A percentile compares a stretch with the other conserved stretches of the same genome.
These are phyloP conservation scores for Zaprionus ornatus DNA, from an alignment of 1,140 invertebrate genomes.

Conservation along the genomic window DNA sequence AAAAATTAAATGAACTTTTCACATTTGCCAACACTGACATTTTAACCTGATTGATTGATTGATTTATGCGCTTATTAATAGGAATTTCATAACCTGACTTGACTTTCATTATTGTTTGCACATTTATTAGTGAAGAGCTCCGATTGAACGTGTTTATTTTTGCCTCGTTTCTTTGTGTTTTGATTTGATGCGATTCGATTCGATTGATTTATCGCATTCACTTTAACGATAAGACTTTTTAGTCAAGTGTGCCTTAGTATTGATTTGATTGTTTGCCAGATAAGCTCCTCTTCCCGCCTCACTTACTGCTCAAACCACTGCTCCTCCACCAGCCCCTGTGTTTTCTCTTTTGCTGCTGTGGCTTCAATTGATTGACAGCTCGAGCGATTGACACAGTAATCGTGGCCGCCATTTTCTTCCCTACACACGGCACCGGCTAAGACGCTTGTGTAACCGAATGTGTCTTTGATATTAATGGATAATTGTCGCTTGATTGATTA, in stretches of 20 bases:
- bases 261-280: slow-evolving; percentile 58
- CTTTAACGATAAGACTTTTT: slow-evolving; percentile 52
- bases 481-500: not conserved
- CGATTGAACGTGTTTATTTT: slow-evolving; percentile 17
- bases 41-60: slow-evolving; percentile 9
- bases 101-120: slow-evolving; percentile 48
- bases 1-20: not conserved
- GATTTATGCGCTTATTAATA: slow-evolving; percentile 1
- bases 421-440: not conserved
- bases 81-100: slow-evolving; percentile 23
- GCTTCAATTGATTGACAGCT: slow-evolving; percentile 39
- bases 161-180: slow-evolving; percentile 26
- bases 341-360: not conserved
- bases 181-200: slow-evolving; percentile 22
- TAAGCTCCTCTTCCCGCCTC: slow-evolving; percentile 17
- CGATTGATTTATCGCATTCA: slow-evolving; percentile 64
- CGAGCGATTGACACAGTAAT: slow-evolving; percentile 40
- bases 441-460: not conserved
- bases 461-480: not conserved
- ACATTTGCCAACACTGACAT: slow-evolving; percentile 2
- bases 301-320: not conserved
- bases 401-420: not conserved
- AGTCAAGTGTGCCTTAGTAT: slow-evolving; percentile 32
- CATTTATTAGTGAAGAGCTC: slow-evolving; percentile 29
- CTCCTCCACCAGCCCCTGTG: not conserved